These are phyloP conservation scores for Psophia crepitans DNA, from an alignment of 2,113 vertebrate genomes.

Conservation along the genomic window DNA sequence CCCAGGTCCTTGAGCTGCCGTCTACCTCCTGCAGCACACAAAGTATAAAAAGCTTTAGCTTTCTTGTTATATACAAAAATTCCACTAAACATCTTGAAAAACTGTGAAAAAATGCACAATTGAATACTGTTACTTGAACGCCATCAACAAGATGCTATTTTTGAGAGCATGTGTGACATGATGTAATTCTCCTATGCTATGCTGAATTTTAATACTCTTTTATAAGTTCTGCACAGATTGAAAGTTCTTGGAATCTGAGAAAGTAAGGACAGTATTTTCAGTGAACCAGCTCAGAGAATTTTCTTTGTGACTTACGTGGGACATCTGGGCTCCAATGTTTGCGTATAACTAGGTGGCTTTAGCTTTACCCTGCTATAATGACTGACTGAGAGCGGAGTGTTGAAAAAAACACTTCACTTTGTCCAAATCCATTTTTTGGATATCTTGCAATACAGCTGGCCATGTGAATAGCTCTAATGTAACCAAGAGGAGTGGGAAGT, in stretches of 20 bases:
- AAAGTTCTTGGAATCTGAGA: background rate
- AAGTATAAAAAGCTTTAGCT: background rate
- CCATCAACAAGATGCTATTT: slow-evolving; percentile 45
- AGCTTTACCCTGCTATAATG: background rate
- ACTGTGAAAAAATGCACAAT: slow-evolving; percentile 12
- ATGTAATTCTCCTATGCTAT: background rate
- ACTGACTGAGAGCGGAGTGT: background rate
- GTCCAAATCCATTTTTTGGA: background rate
- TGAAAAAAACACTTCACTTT: background rate
- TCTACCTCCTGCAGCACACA: background rate
- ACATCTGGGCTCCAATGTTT: background rate
- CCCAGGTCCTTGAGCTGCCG: background rate
- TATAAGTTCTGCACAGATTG: background rate
- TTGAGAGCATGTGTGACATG: slow-evolving; percentile 21
- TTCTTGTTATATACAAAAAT: background rate
- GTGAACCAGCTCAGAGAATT: background rate
- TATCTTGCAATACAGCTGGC: too few species aligned
- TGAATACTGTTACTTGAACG: slow-evolving; percentile 34
- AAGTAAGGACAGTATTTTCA: background rate
- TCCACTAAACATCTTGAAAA: slow-evolving; percentile 2
- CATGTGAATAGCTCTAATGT: background rate
- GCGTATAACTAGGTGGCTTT: background rate
- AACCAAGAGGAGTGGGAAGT: background rate
- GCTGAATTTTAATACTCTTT: slow-evolving; percentile 26
- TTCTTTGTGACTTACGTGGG: background rate